Evolutionary conservation across 2,888 invertebrate species (phyloP).

Genomic region (Oxytorus armatus): DNA sequence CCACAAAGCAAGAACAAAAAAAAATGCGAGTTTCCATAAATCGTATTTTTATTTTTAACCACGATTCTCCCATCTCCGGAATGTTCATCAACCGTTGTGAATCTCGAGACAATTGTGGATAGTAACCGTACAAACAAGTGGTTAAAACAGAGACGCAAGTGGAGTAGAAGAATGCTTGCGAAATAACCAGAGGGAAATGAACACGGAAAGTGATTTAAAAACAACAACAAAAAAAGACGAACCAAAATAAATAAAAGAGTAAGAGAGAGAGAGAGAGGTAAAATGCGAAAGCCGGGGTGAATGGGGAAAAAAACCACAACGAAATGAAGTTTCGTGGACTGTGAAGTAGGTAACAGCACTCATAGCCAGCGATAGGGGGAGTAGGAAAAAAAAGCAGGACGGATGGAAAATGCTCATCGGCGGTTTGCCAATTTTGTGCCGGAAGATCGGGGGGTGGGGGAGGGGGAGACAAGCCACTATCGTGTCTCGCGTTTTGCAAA

Average conservation of each 20-base stretch:
- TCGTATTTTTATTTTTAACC: background rate
- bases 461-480: background rate
- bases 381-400: conserved; percentile 3
- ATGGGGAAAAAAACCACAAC: conserved; percentile 47
- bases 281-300: conserved; percentile 33
- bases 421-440: conserved; percentile 66
- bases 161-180: conserved; percentile 1
- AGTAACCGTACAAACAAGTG: background rate
- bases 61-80: background rate
- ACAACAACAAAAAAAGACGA: too few species aligned
- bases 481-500: conserved; percentile 55
- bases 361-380: conserved; percentile 15
- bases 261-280: conserved; percentile 6
- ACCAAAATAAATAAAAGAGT: conserved; percentile 21
- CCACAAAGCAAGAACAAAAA: too few species aligned
- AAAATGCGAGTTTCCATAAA: too few species aligned
- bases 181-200: conserved; percentile 37
- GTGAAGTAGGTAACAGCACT: conserved; percentile 27
- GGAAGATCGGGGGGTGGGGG: conserved; percentile 40
- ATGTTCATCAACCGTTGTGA: background rate
- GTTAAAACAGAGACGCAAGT: background rate
- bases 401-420: conserved; percentile 64
- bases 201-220: conserved; percentile 24
- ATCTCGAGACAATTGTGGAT: background rate
- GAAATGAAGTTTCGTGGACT: conserved; percentile 53